phyloP scores from a whole-genome alignment of 2,113 vertebrate genomes.

The Myotis brandtii region DNA sequence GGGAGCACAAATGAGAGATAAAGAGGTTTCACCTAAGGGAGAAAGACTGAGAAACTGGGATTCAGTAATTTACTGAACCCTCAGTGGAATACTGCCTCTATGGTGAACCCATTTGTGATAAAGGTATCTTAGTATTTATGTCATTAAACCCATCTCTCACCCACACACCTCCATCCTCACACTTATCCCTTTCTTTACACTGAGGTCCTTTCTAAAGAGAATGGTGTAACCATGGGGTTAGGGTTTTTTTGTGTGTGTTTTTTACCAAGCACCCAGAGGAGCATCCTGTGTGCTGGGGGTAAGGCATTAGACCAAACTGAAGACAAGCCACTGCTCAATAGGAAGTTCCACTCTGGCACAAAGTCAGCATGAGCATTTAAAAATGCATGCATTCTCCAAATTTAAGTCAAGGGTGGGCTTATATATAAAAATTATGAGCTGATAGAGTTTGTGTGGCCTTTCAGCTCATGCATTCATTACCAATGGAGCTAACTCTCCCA shows the following conservation, averaged over 20 bases:
- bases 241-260: not conserved
- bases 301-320: not conserved
- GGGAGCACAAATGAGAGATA: not conserved
- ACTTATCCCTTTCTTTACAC: not conserved
- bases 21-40: not conserved
- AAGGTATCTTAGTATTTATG: not conserved
- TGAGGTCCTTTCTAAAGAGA: not conserved
- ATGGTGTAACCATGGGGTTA: not conserved
- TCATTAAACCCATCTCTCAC: not conserved
- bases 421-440: not conserved
- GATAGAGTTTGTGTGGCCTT: not conserved
- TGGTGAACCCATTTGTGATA: not conserved
- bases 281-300: not conserved
- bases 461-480: not conserved
- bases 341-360: not conserved
- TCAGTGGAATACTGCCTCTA: not conserved
- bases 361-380: not conserved
- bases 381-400: not conserved
- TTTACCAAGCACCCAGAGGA: not conserved
- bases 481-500: not conserved
- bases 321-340: not conserved
- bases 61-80: not conserved
- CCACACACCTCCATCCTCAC: not conserved
- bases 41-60: not conserved
- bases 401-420: not conserved